Conservation (phyloP, 1,140 invertebrate species). For the roundworm (Caenorhabditis elegans) region DNA sequence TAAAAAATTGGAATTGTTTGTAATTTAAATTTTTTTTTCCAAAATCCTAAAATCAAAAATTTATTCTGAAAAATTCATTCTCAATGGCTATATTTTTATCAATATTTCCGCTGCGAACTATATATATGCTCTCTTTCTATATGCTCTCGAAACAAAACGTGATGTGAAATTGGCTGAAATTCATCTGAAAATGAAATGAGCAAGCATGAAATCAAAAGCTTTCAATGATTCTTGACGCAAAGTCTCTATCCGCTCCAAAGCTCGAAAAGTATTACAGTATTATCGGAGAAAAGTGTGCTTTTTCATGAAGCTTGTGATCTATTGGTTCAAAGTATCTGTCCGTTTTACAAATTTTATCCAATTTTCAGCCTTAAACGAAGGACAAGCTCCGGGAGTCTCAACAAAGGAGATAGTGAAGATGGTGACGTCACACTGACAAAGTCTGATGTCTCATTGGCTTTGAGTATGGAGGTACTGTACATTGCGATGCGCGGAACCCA, state of each 20-base stretch:
- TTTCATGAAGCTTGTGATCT: slow-evolving; percentile 4
- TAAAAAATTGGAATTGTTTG: too few relatives aligned
- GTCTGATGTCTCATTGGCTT: slow-evolving; percentile 61
- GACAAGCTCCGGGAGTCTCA: slow-evolving; percentile 63
- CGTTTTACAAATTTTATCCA: not conserved
- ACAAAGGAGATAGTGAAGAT: slow-evolving; percentile 64
- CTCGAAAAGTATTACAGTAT: not conserved
- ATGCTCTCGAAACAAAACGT: not conserved
- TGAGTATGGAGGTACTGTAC: slow-evolving; percentile 63
- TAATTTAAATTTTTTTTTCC: too few relatives aligned
- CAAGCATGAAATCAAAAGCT: too few relatives aligned
- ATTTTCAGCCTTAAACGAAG: slow-evolving; percentile 63
- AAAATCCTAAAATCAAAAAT: too few relatives aligned
- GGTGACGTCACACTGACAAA: slow-evolving; percentile 63
- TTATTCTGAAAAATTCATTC: too few relatives aligned
- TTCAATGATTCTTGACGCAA: not conserved
- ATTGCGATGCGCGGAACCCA: not conserved
- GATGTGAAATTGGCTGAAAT: not conserved
- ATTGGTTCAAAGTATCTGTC: not conserved
- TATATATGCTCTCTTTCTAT: not conserved
- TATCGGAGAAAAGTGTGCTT: too few relatives aligned
- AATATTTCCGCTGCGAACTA: too few relatives aligned
- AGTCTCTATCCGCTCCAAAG: not conserved
- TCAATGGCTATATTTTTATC: too few relatives aligned
- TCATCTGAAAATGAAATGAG: not conserved